Conservation (phyloP, 2,113 vertebrate species). For the Okapia johnstoni region DNA sequence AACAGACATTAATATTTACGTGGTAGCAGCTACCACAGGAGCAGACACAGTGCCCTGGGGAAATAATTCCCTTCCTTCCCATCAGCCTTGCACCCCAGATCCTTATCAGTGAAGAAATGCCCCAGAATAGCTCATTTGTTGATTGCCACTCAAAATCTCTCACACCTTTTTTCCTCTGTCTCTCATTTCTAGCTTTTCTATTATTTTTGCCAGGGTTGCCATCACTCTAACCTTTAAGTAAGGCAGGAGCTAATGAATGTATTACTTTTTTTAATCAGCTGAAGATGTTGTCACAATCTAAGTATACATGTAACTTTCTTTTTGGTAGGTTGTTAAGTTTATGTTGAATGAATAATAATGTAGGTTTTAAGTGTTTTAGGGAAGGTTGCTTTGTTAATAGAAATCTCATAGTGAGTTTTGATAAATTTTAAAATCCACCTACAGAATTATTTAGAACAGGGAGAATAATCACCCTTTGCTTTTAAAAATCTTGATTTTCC, state of each 20-base stretch:
- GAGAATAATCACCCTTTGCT: neutral
- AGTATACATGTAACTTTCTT: neutral
- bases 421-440: neutral
- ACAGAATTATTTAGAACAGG: neutral
- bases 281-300: slow-evolving; percentile 1
- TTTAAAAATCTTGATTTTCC: neutral
- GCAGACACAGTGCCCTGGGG: slow-evolving; percentile 9
- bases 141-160: neutral
- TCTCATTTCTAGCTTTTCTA: neutral
- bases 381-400: neutral
- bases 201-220: neutral
- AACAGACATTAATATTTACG: slow-evolving; percentile 65
- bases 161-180: neutral
- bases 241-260: slow-evolving; percentile 13
- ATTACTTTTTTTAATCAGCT: slow-evolving; percentile 19
- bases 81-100: slow-evolving; percentile 39
- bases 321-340: slow-evolving; percentile 5
- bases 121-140: slow-evolving; percentile 40
- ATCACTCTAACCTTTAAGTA: neutral
- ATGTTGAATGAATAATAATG: slow-evolving; percentile 12
- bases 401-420: neutral
- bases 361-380: neutral
- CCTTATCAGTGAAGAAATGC: slow-evolving; percentile 46
- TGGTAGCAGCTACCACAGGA: slow-evolving; percentile 37
- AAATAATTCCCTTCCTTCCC: slow-evolving; percentile 46